phyloP scores from a whole-genome alignment of 1,140 invertebrate species.

The Ephestia elutella region DNA sequence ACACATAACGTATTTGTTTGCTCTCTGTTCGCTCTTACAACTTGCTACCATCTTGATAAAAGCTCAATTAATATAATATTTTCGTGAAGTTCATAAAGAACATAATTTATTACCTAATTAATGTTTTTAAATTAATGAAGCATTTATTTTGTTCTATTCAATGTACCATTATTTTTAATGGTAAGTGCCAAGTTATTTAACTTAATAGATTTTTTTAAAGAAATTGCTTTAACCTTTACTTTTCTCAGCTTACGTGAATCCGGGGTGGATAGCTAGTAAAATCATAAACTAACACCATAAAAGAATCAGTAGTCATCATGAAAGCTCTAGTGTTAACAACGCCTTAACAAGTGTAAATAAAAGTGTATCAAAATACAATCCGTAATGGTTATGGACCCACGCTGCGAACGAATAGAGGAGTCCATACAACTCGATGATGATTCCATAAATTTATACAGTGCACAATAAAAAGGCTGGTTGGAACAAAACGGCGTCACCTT shows the following conservation, averaged over 20 bases:
- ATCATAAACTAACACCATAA: not conserved
- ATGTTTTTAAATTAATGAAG: too few species aligned
- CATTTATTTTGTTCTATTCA: too few species aligned
- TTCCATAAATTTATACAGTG: conserved; percentile 73
- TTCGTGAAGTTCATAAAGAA: too few species aligned
- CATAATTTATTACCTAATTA: too few species aligned
- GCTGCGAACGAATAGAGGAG: conserved; percentile 52
- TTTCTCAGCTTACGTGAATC: not conserved
- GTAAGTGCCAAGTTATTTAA: too few species aligned
- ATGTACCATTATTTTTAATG: too few species aligned
- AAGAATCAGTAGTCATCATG: not conserved
- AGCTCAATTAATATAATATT: too few species aligned
- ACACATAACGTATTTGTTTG: too few species aligned
- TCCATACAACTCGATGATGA: conserved; percentile 70
- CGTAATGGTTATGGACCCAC: conserved; percentile 64
- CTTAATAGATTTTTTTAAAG: too few species aligned
- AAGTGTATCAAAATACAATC: conserved; percentile 57
- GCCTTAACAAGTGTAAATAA: conserved; percentile 47
- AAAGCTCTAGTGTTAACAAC: not conserved
- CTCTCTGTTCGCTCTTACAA: too few species aligned
- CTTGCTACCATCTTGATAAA: too few species aligned
- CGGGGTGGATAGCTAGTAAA: not conserved
- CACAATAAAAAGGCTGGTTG: conserved; percentile 63
- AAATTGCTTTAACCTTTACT: not conserved
- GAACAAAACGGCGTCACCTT: conserved; percentile 63